Evolutionary conservation across 1,140 invertebrate genomes (phyloP).

Genomic region (Hirudo medicinalis): DNA sequence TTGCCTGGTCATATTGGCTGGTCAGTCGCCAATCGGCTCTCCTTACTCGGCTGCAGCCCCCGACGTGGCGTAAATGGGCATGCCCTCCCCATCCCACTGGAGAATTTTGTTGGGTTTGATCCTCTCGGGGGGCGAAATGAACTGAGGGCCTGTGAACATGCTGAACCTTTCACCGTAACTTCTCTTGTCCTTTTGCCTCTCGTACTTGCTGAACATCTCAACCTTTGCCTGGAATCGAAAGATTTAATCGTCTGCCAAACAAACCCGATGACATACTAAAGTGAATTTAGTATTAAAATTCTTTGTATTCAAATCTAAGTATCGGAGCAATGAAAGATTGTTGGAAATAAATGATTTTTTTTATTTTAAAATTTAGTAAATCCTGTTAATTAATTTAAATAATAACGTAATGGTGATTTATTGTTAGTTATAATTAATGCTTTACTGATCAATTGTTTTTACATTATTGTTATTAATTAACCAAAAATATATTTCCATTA

Average conservation of each 20-base stretch:
- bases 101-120: constrained; percentile 16
- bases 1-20: neutral
- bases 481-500: too few relatives aligned
- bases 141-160: constrained; percentile 62
- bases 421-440: neutral
- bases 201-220: constrained; percentile 93
- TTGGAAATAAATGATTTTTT: too few relatives aligned
- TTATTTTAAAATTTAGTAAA: too few relatives aligned
- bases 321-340: too few relatives aligned
- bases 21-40: neutral
- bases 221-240: constrained; percentile 66
- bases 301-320: too few relatives aligned
- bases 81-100: constrained; percentile 9
- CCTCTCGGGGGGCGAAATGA: neutral
- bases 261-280: too few relatives aligned
- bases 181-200: constrained; percentile 85
- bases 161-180: constrained; percentile 50
- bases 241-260: neutral
- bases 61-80: constrained; percentile 13
- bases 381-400: neutral
- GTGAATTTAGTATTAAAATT: too few relatives aligned
- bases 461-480: neutral
- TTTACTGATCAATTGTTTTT: neutral
- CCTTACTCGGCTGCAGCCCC: neutral
- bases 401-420: neutral